Conservation (phyloP, 2,888 invertebrate species). For the Liodrosophila aerea region DNA sequence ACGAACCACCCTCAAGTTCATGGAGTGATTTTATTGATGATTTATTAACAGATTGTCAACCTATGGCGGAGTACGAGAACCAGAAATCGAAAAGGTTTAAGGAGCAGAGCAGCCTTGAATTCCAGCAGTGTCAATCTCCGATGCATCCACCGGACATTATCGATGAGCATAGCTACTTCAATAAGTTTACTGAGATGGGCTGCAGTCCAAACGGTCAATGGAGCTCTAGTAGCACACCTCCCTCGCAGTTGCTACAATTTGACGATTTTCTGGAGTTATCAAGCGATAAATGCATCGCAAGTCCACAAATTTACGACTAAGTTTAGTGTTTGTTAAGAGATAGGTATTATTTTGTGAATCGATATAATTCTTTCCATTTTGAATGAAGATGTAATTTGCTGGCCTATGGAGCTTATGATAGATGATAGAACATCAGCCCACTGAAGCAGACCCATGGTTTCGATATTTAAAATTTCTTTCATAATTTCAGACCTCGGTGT, state of each 20-base stretch:
- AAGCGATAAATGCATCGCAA: slow-evolving; percentile 29
- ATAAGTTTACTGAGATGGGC: slow-evolving; percentile 74
- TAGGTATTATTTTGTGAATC: slow-evolving; percentile 58
- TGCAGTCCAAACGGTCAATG: slow-evolving; percentile 85
- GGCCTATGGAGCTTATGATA: slow-evolving; percentile 57
- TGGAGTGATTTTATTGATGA: slow-evolving; percentile 64
- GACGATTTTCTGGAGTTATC: slow-evolving; percentile 30
- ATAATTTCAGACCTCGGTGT: slow-evolving; percentile 55
- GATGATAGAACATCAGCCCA: slow-evolving; percentile 58
- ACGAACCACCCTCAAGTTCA: slow-evolving; percentile 38
- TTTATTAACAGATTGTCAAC: slow-evolving; percentile 75
- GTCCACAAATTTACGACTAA: slow-evolving; percentile 39
- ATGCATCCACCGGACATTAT: slow-evolving; percentile 11
- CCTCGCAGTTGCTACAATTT: slow-evolving; percentile 64
- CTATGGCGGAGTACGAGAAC: slow-evolving; percentile 37
- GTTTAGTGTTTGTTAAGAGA: slow-evolving; percentile 22
- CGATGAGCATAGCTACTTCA: slow-evolving; percentile 63
- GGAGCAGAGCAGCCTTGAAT: slow-evolving; percentile 42
- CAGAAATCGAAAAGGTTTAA: slow-evolving; percentile 46
- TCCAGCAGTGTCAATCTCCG: slow-evolving; percentile 15
- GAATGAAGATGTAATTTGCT: slow-evolving; percentile 15
- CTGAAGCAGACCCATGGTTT: slow-evolving; percentile 35
- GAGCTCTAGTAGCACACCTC: slow-evolving; percentile 79
- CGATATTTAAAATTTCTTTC: slow-evolving; percentile 42
- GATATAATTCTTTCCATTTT: slow-evolving; percentile 73